phyloP scores from a whole-genome alignment of 2,113 vertebrate species.

The Gymnarchus niloticus region DNA sequence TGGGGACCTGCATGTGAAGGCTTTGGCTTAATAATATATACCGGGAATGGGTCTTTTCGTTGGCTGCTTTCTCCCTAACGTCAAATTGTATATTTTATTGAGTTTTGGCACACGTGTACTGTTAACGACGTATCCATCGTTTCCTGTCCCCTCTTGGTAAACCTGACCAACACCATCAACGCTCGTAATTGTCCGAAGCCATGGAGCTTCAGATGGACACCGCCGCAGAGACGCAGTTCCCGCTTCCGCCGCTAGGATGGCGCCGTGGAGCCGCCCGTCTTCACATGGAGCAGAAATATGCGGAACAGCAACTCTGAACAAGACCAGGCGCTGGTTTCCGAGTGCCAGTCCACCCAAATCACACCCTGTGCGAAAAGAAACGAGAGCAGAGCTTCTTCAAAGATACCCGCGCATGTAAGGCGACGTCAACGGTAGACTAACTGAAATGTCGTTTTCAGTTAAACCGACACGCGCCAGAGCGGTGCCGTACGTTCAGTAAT shows the following conservation, averaged over 20 bases:
- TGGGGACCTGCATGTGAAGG: neutral
- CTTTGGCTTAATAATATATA: too few relatives aligned
- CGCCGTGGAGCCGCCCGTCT: neutral
- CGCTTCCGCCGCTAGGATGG: neutral
- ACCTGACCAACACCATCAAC: neutral
- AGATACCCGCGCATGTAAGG: neutral
- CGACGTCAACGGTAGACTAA: too few relatives aligned
- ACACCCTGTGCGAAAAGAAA: conserved; percentile 9
- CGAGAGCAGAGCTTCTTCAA: neutral
- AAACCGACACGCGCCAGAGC: neutral
- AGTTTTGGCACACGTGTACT: neutral
- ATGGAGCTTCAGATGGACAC: neutral
- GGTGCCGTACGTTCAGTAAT: neutral
- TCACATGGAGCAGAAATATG: conserved; percentile 30
- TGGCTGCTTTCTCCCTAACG: too few relatives aligned
- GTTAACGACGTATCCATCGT: neutral
- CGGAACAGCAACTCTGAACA: conserved; percentile 54
- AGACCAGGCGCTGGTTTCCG: conserved; percentile 50
- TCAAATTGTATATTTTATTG: neutral
- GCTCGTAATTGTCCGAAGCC: neutral
- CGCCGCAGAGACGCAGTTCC: neutral
- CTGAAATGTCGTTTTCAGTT: neutral
- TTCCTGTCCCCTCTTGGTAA: neutral
- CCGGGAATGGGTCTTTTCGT: neutral
- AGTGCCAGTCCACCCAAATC: conserved; percentile 22